Conservation (phyloP, 2,113 vertebrate species). For the Hydrochoerus hydrochaeris region DNA sequence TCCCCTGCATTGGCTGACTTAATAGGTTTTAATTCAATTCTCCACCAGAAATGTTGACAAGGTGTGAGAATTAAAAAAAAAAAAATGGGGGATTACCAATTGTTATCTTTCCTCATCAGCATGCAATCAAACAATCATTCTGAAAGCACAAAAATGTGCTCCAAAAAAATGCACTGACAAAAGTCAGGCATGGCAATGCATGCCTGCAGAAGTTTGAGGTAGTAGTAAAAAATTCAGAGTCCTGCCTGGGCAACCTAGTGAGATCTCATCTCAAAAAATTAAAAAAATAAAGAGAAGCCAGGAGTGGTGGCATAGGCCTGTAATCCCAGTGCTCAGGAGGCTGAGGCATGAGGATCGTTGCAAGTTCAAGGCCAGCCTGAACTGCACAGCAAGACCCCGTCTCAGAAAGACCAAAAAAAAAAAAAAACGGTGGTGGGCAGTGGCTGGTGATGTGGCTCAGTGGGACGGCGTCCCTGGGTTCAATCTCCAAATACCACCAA, state of each 20-base stretch:
- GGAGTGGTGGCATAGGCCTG: too few relatives aligned
- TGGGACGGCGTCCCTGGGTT: not conserved
- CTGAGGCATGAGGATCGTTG: too few relatives aligned
- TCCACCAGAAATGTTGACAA: not conserved
- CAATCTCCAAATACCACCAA: not conserved
- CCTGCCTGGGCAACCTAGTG: not conserved
- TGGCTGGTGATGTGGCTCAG: not conserved
- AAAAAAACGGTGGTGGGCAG: not conserved
- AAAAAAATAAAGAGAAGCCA: not conserved
- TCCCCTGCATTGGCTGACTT: not conserved
- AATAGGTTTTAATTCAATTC: not conserved
- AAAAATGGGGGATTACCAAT: not conserved
- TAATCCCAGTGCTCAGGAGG: too few relatives aligned
- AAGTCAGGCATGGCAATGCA: not conserved
- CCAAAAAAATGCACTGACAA: not conserved
- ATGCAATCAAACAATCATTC: not conserved
- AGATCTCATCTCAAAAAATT: not conserved
- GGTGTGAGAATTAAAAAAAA: not conserved
- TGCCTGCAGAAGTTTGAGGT: not conserved
- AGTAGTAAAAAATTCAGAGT: not conserved
- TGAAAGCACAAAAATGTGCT: constrained; percentile 10
- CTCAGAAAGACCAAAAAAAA: too few relatives aligned
- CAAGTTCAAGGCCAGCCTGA: not conserved
- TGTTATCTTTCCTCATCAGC: not conserved
- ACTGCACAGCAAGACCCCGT: too few relatives aligned